These are phyloP conservation scores for Kryptopterus vitreolus DNA, from an alignment of 2,797 vertebrate genomes.

Conservation along the genomic window DNA sequence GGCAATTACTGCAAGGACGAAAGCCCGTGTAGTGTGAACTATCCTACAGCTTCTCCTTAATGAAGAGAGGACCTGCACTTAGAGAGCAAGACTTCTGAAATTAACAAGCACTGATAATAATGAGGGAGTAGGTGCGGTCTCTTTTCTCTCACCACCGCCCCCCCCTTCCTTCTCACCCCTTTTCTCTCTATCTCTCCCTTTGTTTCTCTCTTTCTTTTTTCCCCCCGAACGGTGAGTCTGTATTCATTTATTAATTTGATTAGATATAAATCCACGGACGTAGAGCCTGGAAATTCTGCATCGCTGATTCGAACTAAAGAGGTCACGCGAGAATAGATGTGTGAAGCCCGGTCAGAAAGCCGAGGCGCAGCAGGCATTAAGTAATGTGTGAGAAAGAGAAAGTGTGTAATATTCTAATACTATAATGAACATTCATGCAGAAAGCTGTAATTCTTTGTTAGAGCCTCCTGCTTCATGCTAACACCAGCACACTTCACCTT, in stretches of 20 bases:
- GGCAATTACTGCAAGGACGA: conserved; percentile 74
- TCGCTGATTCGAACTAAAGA: conserved; percentile 24
- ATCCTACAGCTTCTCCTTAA: conserved; percentile 67
- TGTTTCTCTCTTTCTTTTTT: not conserved
- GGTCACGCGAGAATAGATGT: conserved; percentile 17
- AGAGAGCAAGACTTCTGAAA: conserved; percentile 62
- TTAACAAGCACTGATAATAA: conserved; percentile 60
- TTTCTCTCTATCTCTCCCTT: not conserved
- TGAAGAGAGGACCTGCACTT: conserved; percentile 65
- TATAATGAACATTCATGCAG: conserved; percentile 26
- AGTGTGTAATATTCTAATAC: conserved; percentile 26
- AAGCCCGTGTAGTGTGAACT: conserved; percentile 73
- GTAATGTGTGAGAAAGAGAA: conserved; percentile 19
- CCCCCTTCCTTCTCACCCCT: no score
- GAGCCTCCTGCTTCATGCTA: conserved; percentile 23
- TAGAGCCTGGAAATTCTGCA: conserved; percentile 26
- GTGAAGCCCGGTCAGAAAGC: conserved; percentile 13
- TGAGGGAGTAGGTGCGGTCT: conserved; percentile 49
- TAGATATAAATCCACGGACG: conserved; percentile 19
- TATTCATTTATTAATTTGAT: conserved; percentile 34
- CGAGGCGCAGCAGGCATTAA: not conserved
- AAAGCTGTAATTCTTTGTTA: conserved; percentile 36
- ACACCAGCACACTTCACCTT: conserved; percentile 13
- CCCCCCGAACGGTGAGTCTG: conserved; percentile 29
- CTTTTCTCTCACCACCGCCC: not conserved